Conservation (phyloP, 2,888 invertebrate genomes). For the Acrocera orbiculus region DNA sequence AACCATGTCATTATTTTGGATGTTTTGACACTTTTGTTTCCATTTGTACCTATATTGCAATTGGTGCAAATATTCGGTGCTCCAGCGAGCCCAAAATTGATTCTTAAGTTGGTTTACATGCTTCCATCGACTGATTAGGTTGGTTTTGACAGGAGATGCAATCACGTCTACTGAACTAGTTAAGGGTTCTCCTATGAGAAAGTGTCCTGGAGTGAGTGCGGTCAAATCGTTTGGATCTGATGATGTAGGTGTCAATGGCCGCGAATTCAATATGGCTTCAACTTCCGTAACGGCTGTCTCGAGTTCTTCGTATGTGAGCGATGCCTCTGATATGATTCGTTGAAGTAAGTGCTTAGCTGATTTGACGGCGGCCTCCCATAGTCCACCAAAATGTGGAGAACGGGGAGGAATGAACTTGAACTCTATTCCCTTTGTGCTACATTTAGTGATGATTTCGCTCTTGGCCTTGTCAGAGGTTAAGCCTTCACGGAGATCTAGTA, state of each 20-base stretch:
- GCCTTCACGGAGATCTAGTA: background rate
- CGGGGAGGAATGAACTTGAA: constrained; percentile 5
- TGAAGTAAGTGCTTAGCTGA: constrained; percentile 2
- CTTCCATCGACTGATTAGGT: background rate
- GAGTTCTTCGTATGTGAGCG: constrained; percentile 4
- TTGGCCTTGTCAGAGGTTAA: background rate
- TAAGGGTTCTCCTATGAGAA: constrained; percentile 11
- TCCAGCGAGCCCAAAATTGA: background rate
- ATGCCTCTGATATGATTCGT: background rate
- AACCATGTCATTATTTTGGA: constrained; percentile 13
- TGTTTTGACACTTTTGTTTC: background rate
- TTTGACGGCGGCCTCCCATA: constrained; percentile 7
- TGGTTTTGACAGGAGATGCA: background rate
- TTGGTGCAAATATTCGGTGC: background rate
- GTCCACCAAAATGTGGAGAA: constrained; percentile 5
- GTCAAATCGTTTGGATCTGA: constrained; percentile 12
- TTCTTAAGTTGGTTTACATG: background rate
- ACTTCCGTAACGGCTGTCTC: constrained; percentile 12
- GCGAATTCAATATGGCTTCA: constrained; percentile 15
- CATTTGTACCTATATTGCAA: background rate
- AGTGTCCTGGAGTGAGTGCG: constrained; percentile 12
- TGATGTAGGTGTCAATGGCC: constrained; percentile 11
- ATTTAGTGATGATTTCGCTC: background rate
- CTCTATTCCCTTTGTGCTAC: background rate
- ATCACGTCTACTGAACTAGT: background rate